Conservation (phyloP, 2,797 vertebrate species). For the Sarcoramphus papa region DNA sequence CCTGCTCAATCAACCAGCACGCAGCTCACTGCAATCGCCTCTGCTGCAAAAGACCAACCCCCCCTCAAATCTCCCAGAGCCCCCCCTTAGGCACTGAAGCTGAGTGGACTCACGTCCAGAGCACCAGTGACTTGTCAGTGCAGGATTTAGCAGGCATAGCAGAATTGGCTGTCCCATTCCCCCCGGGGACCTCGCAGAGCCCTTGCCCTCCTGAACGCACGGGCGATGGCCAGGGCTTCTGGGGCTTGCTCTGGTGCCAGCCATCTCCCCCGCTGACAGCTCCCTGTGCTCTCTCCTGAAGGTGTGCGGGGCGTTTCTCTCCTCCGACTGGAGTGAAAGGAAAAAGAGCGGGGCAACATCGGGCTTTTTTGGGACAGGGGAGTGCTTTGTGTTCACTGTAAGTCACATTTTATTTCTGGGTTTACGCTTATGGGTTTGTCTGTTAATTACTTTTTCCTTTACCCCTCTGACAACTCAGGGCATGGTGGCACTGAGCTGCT, state of each 20-base stretch:
- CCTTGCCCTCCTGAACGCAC: not conserved
- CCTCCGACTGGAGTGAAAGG: slow-evolving; percentile 80
- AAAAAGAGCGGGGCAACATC: slow-evolving; percentile 66
- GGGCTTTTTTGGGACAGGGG: slow-evolving; percentile 82
- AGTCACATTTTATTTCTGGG: slow-evolving; percentile 13
- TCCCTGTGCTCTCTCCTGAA: slow-evolving; percentile 31
- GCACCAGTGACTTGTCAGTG: not conserved
- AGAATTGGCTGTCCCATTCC: not conserved
- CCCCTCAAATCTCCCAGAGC: not conserved
- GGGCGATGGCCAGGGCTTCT: fast-evolving
- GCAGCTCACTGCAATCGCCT: not conserved
- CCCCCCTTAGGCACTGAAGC: not conserved
- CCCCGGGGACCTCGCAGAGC: not conserved
- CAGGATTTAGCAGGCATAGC: not conserved
- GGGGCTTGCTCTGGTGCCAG: not conserved
- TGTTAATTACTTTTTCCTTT: not conserved
- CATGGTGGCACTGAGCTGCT: not conserved
- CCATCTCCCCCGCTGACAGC: fast-evolving
- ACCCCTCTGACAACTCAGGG: not conserved
- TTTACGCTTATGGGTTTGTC: not conserved
- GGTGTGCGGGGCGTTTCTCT: slow-evolving; percentile 85
- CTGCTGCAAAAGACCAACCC: not conserved
- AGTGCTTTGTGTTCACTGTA: slow-evolving; percentile 88
- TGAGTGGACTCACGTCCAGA: not conserved
- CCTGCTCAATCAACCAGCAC: not conserved